Conservation (phyloP, 2,888 invertebrate genomes). For the Trissolcus japonicus region DNA sequence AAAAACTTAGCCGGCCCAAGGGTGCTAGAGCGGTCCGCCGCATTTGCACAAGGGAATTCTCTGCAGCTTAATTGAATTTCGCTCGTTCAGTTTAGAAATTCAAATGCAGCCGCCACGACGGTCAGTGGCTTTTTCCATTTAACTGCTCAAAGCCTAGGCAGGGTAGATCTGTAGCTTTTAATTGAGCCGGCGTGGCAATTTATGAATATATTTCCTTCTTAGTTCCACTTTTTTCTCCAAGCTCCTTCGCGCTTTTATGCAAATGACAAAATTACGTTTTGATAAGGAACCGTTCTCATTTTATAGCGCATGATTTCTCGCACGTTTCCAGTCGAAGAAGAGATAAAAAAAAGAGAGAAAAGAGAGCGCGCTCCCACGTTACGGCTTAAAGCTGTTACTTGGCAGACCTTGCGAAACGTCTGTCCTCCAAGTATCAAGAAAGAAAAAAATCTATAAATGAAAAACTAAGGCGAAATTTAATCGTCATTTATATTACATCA, state of each 20-base stretch:
- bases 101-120: conserved; percentile 66
- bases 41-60: conserved; percentile 41
- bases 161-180: conserved; percentile 29
- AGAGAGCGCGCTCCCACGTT: neutral
- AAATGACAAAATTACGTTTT: conserved; percentile 45
- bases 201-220: conserved; percentile 47
- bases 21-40: conserved; percentile 15
- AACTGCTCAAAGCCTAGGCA: conserved; percentile 37
- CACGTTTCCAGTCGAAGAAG: conserved; percentile 4
- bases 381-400: conserved; percentile 32
- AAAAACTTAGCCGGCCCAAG: conserved; percentile 23
- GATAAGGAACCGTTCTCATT: conserved; percentile 31
- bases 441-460: conserved; percentile 32
- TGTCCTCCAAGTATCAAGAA: neutral
- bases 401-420: conserved; percentile 6
- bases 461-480: conserved; percentile 18
- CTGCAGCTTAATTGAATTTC: conserved; percentile 69
- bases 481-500: conserved; percentile 34
- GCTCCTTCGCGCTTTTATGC: conserved; percentile 31
- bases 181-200: conserved; percentile 42
- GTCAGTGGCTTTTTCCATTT: conserved; percentile 56
- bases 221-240: conserved; percentile 20
- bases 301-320: conserved; percentile 22
- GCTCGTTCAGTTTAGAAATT: conserved; percentile 73
- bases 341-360: neutral